A percentile compares a stretch with the other conserved stretches of the same genome.
Evolutionary conservation across 2,888 invertebrate genomes (phyloP).

Genomic region (Drosophila niveifrons): DNA sequence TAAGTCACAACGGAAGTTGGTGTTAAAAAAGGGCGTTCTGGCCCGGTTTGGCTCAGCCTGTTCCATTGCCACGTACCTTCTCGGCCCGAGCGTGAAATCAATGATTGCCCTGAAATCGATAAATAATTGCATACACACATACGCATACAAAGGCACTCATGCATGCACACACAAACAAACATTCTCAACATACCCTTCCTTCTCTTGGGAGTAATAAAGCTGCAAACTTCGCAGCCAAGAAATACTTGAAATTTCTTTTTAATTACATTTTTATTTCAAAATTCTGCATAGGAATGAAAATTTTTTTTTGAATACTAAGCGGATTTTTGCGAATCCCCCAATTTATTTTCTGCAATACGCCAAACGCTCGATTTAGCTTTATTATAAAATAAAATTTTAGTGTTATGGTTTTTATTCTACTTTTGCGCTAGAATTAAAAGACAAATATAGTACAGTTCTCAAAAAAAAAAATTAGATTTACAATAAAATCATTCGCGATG

Average conservation of each 20-base stretch:
- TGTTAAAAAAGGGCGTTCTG: conserved; percentile 49
- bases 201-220: not conserved
- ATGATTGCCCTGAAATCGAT: conserved; percentile 50
- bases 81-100: conserved; percentile 38
- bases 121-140: conserved; percentile 15
- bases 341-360: too few species aligned
- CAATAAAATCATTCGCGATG: too few species aligned
- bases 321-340: too few species aligned
- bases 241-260: not conserved
- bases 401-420: too few species aligned
- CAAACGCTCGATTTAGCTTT: too few species aligned
- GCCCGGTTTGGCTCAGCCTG: conserved; percentile 25
- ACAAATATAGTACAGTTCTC: too few species aligned
- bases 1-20: conserved; percentile 45
- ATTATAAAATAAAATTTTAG: too few species aligned
- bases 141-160: not conserved
- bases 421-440: too few species aligned
- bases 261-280: not conserved
- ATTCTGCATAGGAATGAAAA: not conserved
- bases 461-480: too few species aligned
- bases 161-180: not conserved
- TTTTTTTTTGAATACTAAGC: too few species aligned
- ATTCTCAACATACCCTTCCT: not conserved
- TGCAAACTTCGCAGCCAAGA: not conserved
- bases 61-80: not conserved